A percentile compares a stretch with the other conserved stretches of the same genome.
Conservation (phyloP, 2,113 vertebrate genomes). For the Scolopax mira region DNA sequence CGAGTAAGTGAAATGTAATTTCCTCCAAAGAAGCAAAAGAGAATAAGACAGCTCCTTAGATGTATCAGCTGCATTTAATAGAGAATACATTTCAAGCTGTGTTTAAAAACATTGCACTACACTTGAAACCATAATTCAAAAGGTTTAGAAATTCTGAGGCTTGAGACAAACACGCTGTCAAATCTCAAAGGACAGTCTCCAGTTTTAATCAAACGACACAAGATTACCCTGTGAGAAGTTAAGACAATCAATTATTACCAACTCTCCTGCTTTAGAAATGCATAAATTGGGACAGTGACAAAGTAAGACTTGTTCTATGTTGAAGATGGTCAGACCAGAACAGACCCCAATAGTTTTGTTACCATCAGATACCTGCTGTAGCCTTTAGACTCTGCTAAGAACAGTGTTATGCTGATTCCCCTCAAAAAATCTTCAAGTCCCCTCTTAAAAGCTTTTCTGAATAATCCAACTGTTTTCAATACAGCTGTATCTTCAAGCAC, state of each 20-base stretch:
- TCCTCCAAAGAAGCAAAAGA: background rate
- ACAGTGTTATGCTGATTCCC: background rate
- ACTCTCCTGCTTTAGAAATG: background rate
- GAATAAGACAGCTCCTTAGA: background rate
- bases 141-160: background rate
- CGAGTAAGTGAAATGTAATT: background rate
- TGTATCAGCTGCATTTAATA: background rate
- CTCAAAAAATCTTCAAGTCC: accelerated
- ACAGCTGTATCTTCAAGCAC: background rate
- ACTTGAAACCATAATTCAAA: background rate
- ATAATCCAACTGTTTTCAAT: background rate
- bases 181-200: background rate
- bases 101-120: background rate
- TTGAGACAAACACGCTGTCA: background rate
- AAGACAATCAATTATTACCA: background rate
- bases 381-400: background rate
- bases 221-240: background rate
- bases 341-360: background rate
- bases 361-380: background rate
- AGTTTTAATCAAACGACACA: background rate
- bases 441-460: background rate
- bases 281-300: background rate
- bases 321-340: background rate
- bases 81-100: background rate
- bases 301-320: background rate